Conservation (phyloP, 1,140 invertebrate genomes). For the Drosophila grimshawi region DNA sequence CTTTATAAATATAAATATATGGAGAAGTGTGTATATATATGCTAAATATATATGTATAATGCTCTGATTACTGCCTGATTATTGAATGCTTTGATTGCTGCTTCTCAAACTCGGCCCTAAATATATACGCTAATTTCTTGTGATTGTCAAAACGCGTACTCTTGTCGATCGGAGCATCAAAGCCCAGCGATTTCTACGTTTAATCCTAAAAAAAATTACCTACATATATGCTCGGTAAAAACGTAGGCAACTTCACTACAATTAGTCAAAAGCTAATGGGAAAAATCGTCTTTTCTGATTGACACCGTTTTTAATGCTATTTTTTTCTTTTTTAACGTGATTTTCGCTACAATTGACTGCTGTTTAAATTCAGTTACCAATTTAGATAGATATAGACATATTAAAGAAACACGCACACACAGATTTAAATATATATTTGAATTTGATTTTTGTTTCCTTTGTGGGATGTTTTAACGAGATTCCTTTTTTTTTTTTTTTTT, state of each 20-base stretch:
- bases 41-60: conserved; percentile 43
- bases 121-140: conserved; percentile 81
- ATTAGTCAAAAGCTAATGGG: conserved; percentile 23
- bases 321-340: conserved; percentile 4
- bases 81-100: conserved; percentile 42
- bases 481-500: conserved; percentile 29
- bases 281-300: conserved; percentile 54
- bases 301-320: conserved; percentile 45
- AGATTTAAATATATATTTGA: conserved; percentile 15
- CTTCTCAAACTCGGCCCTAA: conserved; percentile 44
- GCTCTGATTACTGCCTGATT: conserved; percentile 39
- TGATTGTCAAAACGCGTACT: conserved; percentile 85
- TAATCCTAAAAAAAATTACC: conserved; percentile 39
- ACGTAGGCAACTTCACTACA: conserved; percentile 11
- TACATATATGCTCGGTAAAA: conserved; percentile 43
- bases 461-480: not conserved
- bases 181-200: conserved; percentile 54
- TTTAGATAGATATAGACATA: conserved; percentile 41
- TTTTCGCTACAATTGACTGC: conserved; percentile 63
- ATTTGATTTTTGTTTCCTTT: conserved; percentile 26
- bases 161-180: conserved; percentile 74
- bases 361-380: conserved; percentile 35
- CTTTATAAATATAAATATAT: conserved; percentile 66
- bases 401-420: conserved; percentile 21
- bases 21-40: conserved; percentile 42